phyloP scores from a whole-genome alignment of 2,888 invertebrate species.

The Pristionchus mayeri region DNA sequence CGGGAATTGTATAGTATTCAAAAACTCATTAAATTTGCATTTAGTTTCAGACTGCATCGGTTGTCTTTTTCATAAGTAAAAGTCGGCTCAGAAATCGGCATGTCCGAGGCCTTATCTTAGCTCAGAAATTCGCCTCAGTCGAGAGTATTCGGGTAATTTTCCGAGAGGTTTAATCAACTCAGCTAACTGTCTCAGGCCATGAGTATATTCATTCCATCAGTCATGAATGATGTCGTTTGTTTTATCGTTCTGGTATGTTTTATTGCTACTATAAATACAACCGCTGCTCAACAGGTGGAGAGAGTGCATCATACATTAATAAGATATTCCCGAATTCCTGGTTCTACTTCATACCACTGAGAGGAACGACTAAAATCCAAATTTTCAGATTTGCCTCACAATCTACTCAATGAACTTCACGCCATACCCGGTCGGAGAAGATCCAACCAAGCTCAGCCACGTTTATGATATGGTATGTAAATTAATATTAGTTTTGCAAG shows the following conservation, averaged over 20 bases:
- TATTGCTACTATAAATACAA: too few relatives aligned
- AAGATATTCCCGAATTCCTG: neutral
- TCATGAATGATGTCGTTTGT: constrained; percentile 29
- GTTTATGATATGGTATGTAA: constrained; percentile 14
- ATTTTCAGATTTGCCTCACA: neutral
- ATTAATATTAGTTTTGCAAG: too few relatives aligned
- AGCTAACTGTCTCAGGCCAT: constrained; percentile 10
- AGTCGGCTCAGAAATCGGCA: constrained; percentile 32
- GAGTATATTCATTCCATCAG: constrained; percentile 23
- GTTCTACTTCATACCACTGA: neutral
- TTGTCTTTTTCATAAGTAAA: constrained; percentile 15
- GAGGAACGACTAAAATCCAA: too few relatives aligned
- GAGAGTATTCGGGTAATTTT: constrained; percentile 36
- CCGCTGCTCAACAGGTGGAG: too few relatives aligned
- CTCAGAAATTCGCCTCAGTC: constrained; percentile 34
- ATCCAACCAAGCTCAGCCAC: constrained; percentile 41
- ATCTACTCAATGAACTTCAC: constrained; percentile 20
- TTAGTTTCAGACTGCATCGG: neutral
- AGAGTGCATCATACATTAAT: too few relatives aligned
- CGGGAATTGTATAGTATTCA: neutral
- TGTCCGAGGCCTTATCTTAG: neutral
- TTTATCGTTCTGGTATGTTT: constrained; percentile 11
- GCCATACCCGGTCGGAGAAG: neutral
- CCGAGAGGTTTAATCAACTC: neutral
- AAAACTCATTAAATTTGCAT: neutral